Base-by-base conservation (phyloP, 2,888 invertebrate genomes). In the Cinara cedri region DNA sequence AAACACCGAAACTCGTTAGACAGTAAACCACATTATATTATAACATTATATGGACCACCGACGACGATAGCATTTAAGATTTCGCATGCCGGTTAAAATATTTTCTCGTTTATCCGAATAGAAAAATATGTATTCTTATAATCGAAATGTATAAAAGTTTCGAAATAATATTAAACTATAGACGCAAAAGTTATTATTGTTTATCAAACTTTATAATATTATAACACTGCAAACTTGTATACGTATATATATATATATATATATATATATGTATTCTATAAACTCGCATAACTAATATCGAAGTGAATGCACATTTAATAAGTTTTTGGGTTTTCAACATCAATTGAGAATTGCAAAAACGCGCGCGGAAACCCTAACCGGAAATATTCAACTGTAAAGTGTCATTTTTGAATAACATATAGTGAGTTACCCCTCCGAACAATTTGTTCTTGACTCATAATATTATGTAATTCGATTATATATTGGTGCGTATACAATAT, bases 371-470 rank as follows among this genome's bases (percentile, higher is more conserved):
- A 63, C 42, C 8, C 42, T 21, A 51, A 74, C 74, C 63, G n/a
- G 63, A 63, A 34, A 34, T 34, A 74, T 63, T 74, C 74, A 74
- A 74, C 62, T 54, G 44, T 75, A 34, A 76, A 66, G 65, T 76
- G 75, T 76, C 66, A 76, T 76, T 76, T 76, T 76, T 76, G 55
- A 76, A 65, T 66, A 66, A 55, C 66, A 6, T 34, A 34, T 34
- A 34, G 34, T 34, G 34, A 34, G 54, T 75, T 75, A 55, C 75
- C 75, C 75, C 49, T 76, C 75, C 16, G 54, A 66, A 66, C 75
- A 65, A 76, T 76, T 66, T 66, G 75, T 76, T 76, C 34, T 34
- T 76, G 75, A 75, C 65, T 75, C 65, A 44, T 44, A 65, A 75
- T 55, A 44, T 66, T 55, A 46, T 57, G 55, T 76, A 76, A 76